Percentiles rank a stretch among this genome's conserved stretches.
These are phyloP conservation scores for Marronus borbonicus DNA, from an alignment of 2,888 invertebrate genomes.

Conservation along the genomic window DNA sequence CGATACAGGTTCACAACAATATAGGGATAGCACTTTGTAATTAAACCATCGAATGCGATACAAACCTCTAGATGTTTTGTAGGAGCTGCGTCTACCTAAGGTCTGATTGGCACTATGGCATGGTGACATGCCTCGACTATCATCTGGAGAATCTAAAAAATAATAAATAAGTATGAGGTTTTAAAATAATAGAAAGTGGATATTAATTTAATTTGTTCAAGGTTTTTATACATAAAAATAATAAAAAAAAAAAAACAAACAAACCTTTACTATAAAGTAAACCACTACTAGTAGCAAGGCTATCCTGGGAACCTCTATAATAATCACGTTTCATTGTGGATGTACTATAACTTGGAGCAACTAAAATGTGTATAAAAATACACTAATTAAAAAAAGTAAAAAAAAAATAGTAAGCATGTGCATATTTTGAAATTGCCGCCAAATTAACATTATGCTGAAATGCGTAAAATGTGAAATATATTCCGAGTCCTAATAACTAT, in stretches of 20 bases:
- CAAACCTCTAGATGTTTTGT: slow-evolving; percentile 89
- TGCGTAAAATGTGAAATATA: too few species aligned
- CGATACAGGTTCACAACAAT: slow-evolving; percentile 35
- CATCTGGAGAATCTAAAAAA: slow-evolving; percentile 80
- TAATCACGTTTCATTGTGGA: slow-evolving; percentile 89
- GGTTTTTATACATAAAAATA: background rate
- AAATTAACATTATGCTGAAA: too few species aligned
- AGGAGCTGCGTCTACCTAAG: slow-evolving; percentile 87
- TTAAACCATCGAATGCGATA: slow-evolving; percentile 48
- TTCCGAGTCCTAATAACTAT: too few species aligned
- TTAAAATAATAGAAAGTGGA: background rate
- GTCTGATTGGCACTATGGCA: slow-evolving; percentile 77
- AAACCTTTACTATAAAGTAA: slow-evolving; percentile 81
- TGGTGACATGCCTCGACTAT: slow-evolving; percentile 83
- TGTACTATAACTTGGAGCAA: slow-evolving; percentile 71
- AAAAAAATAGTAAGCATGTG: background rate
- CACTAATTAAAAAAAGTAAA: slow-evolving; percentile 52
- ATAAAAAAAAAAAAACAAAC: slow-evolving; percentile 63
- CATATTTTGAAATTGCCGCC: too few species aligned
- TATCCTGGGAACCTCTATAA: slow-evolving; percentile 94
- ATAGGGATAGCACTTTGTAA: slow-evolving; percentile 31
- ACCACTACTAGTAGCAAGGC: slow-evolving; percentile 82
- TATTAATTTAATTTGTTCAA: background rate
- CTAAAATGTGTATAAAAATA: slow-evolving; percentile 57
- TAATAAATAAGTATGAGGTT: background rate